phyloP scores from a whole-genome alignment of 2,113 vertebrate species.

The Siphamia tubifer region DNA sequence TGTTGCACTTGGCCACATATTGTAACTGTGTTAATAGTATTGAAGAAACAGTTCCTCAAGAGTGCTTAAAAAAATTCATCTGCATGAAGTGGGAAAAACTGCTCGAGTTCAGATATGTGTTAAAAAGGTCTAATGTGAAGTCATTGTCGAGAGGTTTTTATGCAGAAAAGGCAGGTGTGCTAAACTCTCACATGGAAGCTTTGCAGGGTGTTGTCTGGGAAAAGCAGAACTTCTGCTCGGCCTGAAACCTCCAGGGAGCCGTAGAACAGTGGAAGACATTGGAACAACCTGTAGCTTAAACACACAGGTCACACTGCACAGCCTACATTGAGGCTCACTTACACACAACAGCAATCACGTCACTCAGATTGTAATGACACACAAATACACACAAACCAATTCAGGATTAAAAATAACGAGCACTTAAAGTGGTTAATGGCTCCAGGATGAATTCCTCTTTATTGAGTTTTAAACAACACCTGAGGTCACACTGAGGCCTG shows the following conservation, averaged over 20 bases:
- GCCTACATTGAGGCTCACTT: slow-evolving; percentile 22
- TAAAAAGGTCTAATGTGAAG: too few species aligned
- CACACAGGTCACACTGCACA: slow-evolving; percentile 30
- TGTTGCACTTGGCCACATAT: too few species aligned
- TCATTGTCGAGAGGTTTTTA: too few species aligned
- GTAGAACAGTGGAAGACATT: slow-evolving; percentile 71
- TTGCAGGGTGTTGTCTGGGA: slow-evolving; percentile 82
- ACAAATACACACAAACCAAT: slow-evolving; percentile 24
- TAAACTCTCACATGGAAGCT: slow-evolving; percentile 47
- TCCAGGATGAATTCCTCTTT: slow-evolving; percentile 23
- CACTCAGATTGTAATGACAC: slow-evolving; percentile 13
- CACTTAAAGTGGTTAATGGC: slow-evolving; percentile 68
- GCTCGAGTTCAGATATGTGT: too few species aligned
- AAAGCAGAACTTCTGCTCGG: slow-evolving; percentile 68
- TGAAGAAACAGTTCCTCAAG: too few species aligned
- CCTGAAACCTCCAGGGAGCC: slow-evolving; percentile 64
- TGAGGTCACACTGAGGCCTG: slow-evolving; percentile 41
- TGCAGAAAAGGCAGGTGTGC: slow-evolving; percentile 8
- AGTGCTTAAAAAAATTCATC: too few species aligned
- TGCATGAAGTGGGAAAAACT: too few species aligned
- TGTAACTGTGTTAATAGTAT: too few species aligned
- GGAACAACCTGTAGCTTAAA: slow-evolving; percentile 55
- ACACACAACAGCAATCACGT: slow-evolving; percentile 11
- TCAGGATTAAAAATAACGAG: slow-evolving; percentile 69
- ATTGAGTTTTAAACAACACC: slow-evolving; percentile 33